Evolutionary conservation across 2,113 vertebrate genomes (phyloP).

Genomic region (Cryptomyrus ogoouensis): DNA sequence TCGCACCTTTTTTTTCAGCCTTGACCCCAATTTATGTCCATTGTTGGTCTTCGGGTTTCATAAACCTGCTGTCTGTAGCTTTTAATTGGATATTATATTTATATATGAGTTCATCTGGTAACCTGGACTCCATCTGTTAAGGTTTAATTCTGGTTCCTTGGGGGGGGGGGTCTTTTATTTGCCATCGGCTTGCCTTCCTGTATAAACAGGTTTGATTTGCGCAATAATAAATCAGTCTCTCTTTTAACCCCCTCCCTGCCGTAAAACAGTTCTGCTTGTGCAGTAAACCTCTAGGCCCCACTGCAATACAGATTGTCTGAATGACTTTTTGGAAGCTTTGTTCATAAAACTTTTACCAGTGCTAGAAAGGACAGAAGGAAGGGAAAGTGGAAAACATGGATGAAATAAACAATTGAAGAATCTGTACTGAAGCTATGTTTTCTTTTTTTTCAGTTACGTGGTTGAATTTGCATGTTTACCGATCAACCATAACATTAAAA

Average conservation of each 20-base stretch:
- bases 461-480: neutral
- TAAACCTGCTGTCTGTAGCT: neutral
- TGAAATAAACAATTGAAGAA: neutral
- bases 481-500: neutral
- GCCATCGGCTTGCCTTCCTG: neutral
- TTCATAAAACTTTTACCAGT: neutral
- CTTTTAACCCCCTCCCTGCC: neutral
- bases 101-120: neutral
- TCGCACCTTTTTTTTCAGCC: neutral
- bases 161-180: neutral
- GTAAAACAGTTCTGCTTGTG: neutral
- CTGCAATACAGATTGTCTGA: neutral
- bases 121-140: neutral
- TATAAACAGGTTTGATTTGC: neutral
- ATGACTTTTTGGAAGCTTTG: neutral
- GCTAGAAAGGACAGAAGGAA: neutral
- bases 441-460: neutral
- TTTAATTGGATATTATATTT: neutral
- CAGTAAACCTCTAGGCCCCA: neutral
- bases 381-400: neutral
- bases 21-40: neutral
- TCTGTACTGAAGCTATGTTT: neutral
- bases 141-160: neutral
- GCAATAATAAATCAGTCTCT: constrained; percentile 8
- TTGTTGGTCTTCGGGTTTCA: neutral